A percentile compares a stretch with the other conserved stretches of the same genome.
Conservation (phyloP, 2,888 invertebrate genomes). For the Pantelozetes paolii region DNA sequence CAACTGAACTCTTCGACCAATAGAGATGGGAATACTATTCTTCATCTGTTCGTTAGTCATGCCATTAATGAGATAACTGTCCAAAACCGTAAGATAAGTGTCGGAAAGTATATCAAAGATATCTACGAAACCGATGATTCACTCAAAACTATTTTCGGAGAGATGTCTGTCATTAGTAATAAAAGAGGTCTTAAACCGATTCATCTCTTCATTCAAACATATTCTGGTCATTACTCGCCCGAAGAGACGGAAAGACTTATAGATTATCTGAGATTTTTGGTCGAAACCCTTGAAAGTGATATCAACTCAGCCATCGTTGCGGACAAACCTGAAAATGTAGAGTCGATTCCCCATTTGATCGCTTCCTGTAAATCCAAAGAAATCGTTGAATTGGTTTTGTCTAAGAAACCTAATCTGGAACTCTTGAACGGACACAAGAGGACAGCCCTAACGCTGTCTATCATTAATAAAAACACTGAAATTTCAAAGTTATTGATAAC, state of each 20-base stretch:
- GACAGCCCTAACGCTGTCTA: constrained; percentile 45
- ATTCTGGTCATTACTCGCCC: constrained; percentile 6
- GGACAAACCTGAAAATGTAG: neutral
- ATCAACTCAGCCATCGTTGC: neutral
- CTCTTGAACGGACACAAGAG: constrained; percentile 43
- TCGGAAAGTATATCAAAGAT: constrained; percentile 45
- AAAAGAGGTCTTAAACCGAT: constrained; percentile 46
- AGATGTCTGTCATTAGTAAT: constrained; percentile 46
- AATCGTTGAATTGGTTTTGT: constrained; percentile 49
- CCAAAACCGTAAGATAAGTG: constrained; percentile 43
- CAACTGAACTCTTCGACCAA: constrained; percentile 51
- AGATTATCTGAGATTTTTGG: constrained; percentile 20
- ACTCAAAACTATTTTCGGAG: constrained; percentile 35
- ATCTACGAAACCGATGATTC: constrained; percentile 42
- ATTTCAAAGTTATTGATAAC: constrained; percentile 50
- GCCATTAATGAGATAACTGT: constrained; percentile 46
- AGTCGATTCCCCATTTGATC: constrained; percentile 44
- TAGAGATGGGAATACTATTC: constrained; percentile 51
- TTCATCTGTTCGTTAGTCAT: constrained; percentile 53
- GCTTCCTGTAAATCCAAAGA: constrained; percentile 48
- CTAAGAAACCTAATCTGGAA: constrained; percentile 42
- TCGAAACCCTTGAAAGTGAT: constrained; percentile 25
- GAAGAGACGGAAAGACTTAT: constrained; percentile 12
- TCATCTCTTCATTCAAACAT: constrained; percentile 21
- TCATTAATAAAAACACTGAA: constrained; percentile 46